Evolutionary conservation across 1,140 invertebrate species (phyloP).

Genomic region (Calliphora vicina): DNA sequence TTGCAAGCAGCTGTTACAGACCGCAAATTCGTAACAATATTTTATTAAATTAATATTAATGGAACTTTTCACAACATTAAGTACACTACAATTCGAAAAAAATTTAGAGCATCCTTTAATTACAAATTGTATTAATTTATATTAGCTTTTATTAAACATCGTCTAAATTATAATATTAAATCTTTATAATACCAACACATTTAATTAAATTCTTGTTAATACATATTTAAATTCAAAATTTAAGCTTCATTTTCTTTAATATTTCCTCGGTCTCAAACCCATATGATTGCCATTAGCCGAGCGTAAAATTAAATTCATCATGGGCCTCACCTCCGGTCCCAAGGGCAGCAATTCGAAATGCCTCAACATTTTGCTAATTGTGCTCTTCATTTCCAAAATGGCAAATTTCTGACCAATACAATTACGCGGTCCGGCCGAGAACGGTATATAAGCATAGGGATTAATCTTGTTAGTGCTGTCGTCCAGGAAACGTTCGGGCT

Average conservation of each 20-base stretch:
- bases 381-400: constrained; percentile 75
- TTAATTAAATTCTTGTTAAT: too few species aligned
- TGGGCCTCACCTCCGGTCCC: constrained; percentile 44
- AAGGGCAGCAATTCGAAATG: constrained; percentile 55
- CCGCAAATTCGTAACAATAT: too few species aligned
- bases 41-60: too few species aligned
- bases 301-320: constrained; percentile 49
- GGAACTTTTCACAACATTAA: too few species aligned
- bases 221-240: too few species aligned
- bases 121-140: too few species aligned
- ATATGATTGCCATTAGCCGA: constrained; percentile 51
- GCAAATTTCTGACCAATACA: constrained; percentile 82
- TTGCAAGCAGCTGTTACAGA: too few species aligned
- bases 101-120: too few species aligned
- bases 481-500: constrained; percentile 72
- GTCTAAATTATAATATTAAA: too few species aligned
- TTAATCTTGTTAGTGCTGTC: constrained; percentile 64
- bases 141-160: too few species aligned
- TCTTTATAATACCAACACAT: too few species aligned
- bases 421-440: constrained; percentile 72
- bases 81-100: too few species aligned
- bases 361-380: constrained; percentile 60
- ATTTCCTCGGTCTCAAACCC: constrained; percentile 43
- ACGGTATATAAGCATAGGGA: constrained; percentile 69
- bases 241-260: neutral